phyloP scores from a whole-genome alignment of 64 coral and sea anemone species.

The Montipora efflorescens region DNA sequence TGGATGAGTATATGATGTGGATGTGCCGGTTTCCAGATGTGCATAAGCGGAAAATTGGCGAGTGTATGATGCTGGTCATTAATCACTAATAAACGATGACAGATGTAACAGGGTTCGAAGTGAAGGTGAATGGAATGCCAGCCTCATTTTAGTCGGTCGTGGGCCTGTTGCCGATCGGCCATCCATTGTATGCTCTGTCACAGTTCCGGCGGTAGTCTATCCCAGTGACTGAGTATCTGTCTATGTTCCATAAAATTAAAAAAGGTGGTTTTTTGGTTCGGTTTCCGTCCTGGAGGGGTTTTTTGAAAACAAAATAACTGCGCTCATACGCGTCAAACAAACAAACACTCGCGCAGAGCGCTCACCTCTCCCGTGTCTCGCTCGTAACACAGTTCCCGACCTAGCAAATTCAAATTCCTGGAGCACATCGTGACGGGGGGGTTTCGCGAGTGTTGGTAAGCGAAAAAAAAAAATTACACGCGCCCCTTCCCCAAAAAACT shows the following conservation, averaged over 20 bases:
- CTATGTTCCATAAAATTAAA: not conserved
- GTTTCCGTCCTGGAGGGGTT: not conserved
- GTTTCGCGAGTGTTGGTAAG: not conserved
- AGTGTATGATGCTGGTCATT: too few species aligned
- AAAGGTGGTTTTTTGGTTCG: too few species aligned
- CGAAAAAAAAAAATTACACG: not conserved
- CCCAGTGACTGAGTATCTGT: not conserved
- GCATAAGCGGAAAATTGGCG: too few species aligned
- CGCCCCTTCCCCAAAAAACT: not conserved
- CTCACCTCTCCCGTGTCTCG: not conserved
- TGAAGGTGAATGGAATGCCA: not conserved
- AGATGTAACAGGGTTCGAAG: too few species aligned
- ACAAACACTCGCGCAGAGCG: not conserved
- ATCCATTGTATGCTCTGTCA: not conserved
- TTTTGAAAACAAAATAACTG: not conserved
- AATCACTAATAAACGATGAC: too few species aligned
- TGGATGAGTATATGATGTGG: too few species aligned
- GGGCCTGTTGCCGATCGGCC: not conserved
- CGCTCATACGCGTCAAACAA: not conserved
- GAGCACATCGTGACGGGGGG: not conserved
- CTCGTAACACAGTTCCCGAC: not conserved
- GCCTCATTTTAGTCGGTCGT: not conserved
- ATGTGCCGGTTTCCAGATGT: too few species aligned
- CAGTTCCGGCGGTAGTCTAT: not conserved
- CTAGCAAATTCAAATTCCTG: not conserved